These are phyloP conservation scores for Drosophila erecta DNA, from an alignment of 1,140 invertebrate genomes.

Conservation along the genomic window DNA sequence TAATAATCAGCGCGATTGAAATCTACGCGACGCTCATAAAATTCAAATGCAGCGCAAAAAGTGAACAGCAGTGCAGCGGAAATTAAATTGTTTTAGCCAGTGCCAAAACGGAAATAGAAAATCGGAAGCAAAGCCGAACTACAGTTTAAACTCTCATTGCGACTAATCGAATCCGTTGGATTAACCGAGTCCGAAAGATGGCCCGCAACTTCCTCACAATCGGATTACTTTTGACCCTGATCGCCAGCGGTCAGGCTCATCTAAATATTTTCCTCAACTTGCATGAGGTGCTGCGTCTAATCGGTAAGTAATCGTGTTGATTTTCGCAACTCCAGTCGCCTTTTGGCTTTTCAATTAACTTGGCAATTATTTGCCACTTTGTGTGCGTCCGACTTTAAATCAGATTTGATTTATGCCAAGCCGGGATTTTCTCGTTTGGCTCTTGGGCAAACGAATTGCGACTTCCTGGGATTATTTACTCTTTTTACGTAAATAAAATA, in stretches of 20 bases:
- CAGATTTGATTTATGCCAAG: constrained; percentile 31
- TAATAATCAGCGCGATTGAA: constrained; percentile 32
- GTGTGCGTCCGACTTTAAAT: constrained; percentile 1
- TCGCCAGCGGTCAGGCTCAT: constrained; percentile 65
- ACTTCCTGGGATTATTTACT: constrained; percentile 27
- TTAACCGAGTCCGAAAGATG: constrained; percentile 34
- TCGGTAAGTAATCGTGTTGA: constrained; percentile 75
- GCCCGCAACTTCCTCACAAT: constrained; percentile 63
- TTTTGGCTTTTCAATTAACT: constrained; percentile 32
- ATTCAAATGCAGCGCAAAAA: constrained; percentile 15
- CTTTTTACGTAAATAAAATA: constrained; percentile 26
- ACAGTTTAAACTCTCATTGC: constrained; percentile 13
- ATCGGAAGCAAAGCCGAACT: background rate
- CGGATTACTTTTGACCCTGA: constrained; percentile 76
- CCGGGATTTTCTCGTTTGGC: constrained; percentile 13
- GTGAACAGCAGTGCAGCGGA: constrained; percentile 25
- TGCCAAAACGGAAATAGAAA: constrained; percentile 15
- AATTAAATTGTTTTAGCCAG: constrained; percentile 43
- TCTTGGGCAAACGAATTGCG: constrained; percentile 12
- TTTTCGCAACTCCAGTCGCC: background rate
- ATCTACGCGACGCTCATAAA: constrained; percentile 39
- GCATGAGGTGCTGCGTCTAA: constrained; percentile 84
- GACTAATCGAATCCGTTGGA: constrained; percentile 8
- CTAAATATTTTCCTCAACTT: constrained; percentile 84
- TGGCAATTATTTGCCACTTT: constrained; percentile 10